Evolutionary conservation across 53 echinoderm and acorn worm genomes (phyloP).

Genomic region (Paracentrotus lividus): DNA sequence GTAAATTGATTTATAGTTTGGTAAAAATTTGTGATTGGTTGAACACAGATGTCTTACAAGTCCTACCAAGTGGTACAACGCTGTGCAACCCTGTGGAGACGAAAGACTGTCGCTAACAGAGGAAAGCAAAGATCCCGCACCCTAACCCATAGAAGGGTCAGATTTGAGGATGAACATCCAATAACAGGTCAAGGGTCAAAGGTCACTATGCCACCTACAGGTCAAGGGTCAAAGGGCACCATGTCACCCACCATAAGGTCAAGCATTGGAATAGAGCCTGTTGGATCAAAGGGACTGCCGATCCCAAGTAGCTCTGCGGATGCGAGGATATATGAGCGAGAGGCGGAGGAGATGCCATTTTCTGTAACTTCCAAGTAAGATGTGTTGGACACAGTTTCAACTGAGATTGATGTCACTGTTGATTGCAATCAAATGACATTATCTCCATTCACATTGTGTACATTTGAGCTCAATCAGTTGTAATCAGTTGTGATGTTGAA

Average conservation of each 20-base stretch:
- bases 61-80: constrained; percentile 84
- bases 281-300: constrained; percentile 13
- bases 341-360: neutral
- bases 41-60: constrained; percentile 76
- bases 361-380: constrained; percentile 9
- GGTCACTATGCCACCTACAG: neutral
- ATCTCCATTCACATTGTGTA: too few relatives aligned
- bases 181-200: constrained; percentile 36
- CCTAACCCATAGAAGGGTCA: neutral
- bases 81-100: constrained; percentile 86
- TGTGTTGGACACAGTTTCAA: too few relatives aligned
- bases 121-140: neutral
- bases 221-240: constrained; percentile 6
- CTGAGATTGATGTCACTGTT: too few relatives aligned
- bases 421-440: too few relatives aligned
- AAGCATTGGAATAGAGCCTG: neutral
- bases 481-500: too few relatives aligned
- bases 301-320: constrained; percentile 24
- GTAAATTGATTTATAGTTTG: too few relatives aligned
- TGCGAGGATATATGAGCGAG: neutral
- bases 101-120: constrained; percentile 76
- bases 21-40: neutral
- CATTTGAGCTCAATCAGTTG: too few relatives aligned
- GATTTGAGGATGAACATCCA: constrained; percentile 16
- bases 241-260: neutral